These are phyloP conservation scores for Caenorhabditis latens DNA, from an alignment of 1,140 invertebrate genomes.

Conservation along the genomic window DNA sequence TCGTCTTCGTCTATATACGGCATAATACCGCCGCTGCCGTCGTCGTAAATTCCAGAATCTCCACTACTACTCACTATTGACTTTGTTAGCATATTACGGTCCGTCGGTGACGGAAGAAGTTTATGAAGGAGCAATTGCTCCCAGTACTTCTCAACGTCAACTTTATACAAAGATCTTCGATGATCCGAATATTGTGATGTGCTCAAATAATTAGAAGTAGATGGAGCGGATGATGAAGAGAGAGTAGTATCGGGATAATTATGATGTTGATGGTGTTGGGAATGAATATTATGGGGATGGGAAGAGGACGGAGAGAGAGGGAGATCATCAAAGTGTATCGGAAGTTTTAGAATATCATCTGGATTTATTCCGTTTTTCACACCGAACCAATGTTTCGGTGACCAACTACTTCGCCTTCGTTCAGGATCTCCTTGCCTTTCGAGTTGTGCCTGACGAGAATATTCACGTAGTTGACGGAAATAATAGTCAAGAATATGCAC, in stretches of 20 bases:
- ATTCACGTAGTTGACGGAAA: slow-evolving; percentile 38
- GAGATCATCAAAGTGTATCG: slow-evolving; percentile 16
- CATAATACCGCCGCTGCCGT: slow-evolving; percentile 18
- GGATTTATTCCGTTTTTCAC: slow-evolving; percentile 12
- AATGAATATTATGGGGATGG: background rate
- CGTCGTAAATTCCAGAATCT: slow-evolving; percentile 38
- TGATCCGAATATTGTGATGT: slow-evolving; percentile 33
- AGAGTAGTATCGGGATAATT: slow-evolving; percentile 38
- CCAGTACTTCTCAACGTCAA: slow-evolving; percentile 49
- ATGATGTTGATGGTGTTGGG: background rate
- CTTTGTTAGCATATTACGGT: slow-evolving; percentile 52
- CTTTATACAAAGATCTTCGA: slow-evolving; percentile 40
- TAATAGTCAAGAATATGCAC: slow-evolving; percentile 63
- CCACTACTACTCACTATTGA: slow-evolving; percentile 54
- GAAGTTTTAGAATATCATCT: slow-evolving; percentile 32
- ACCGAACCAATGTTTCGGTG: slow-evolving; percentile 14
- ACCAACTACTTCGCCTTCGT: slow-evolving; percentile 42
- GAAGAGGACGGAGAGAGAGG: background rate
- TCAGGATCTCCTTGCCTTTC: slow-evolving; percentile 20
- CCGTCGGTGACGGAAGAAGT: slow-evolving; percentile 28
- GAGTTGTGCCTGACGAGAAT: slow-evolving; percentile 48
- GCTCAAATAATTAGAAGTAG: slow-evolving; percentile 44
- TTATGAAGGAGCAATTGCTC: slow-evolving; percentile 50
- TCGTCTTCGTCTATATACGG: slow-evolving; percentile 60
- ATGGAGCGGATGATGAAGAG: slow-evolving; percentile 2